Evolutionary conservation across 2,888 invertebrate genomes (phyloP).

Genomic region (Mycogona germanica): DNA sequence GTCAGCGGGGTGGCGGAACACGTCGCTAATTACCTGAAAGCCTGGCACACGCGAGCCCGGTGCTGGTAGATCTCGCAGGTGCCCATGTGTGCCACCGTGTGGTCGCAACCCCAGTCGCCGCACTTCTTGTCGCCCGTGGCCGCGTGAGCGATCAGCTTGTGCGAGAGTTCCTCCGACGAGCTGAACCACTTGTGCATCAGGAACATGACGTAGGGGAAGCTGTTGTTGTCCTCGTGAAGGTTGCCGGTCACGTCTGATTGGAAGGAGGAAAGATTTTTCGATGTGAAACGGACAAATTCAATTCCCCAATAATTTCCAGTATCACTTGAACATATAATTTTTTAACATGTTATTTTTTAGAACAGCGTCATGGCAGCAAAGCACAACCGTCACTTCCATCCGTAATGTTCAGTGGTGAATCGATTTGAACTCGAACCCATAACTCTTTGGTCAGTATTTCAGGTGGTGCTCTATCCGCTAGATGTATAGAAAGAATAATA

Average conservation of each 20-base stretch:
- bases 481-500: too few species aligned
- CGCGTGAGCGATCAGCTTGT: conserved; percentile 29
- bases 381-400: too few species aligned
- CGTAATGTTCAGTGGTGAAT: too few species aligned
- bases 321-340: too few species aligned
- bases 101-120: conserved; percentile 17
- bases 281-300: too few species aligned
- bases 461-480: too few species aligned
- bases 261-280: too few species aligned
- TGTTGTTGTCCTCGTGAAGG: conserved; percentile 26
- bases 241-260: conserved; percentile 31
- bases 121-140: conserved; percentile 16
- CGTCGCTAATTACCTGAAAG: conserved; percentile 26
- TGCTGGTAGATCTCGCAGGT: conserved; percentile 24
- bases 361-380: too few species aligned
- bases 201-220: conserved; percentile 36
- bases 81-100: conserved; percentile 19
- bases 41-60: conserved; percentile 27
- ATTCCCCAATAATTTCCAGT: too few species aligned
- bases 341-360: too few species aligned
- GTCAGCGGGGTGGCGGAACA: not conserved
- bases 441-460: too few species aligned
- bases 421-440: too few species aligned
- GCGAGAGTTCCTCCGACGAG: conserved; percentile 35
- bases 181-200: conserved; percentile 41